Evolutionary conservation across 2,113 vertebrate species (phyloP), one percentile per base, ranked within the genome.

Genomic region (Sinocyclocheilus grahami): DNA sequence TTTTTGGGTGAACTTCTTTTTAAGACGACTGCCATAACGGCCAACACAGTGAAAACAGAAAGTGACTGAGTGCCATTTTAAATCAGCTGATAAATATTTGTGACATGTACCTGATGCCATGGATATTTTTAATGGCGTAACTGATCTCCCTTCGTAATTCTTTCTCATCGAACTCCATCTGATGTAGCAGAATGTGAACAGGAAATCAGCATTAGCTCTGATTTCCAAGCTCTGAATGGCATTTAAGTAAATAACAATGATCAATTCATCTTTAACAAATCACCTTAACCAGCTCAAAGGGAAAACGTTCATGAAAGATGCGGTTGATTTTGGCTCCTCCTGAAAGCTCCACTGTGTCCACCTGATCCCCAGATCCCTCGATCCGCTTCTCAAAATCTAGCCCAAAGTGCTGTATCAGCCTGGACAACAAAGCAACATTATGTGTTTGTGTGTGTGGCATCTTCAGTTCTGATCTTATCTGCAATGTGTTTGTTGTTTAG

Each of bases 321-420:
- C 96, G 95, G 65, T 99, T 99, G 92, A 99, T 99, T 33, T 95
- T 91, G 83, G 98, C 98, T 0, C 98, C 98, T 20, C 97, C 98
- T 0, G 97, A 99, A n/a, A 99, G 95, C 82, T 95, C 94, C 3
- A 96, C 89, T 0, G 97, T 99, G 92, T 99, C 96, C 83, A 99
- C 96, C 86, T 96, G 95, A 87, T 98, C 96, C 3, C 96, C 97
- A 0, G 96, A 97, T 0, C 98, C 98, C 76, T 99, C 97, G 0
- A 99, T 98, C 0, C 96, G 78, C 92, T 97, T 97, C 94, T 98
- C 97, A 2, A 98, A 98, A 91, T 99, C 96, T 79, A 96, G 95
- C 0, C 96, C 95, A 10, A 98, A 96, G 85, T 95, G 96, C 89
- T 97, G 97, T 65, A 98, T 96, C 92, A 95, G 95, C 88, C 97